Evolutionary conservation across 1,140 invertebrate genomes (phyloP).

Genomic region (Caenorhabditis remanei): DNA sequence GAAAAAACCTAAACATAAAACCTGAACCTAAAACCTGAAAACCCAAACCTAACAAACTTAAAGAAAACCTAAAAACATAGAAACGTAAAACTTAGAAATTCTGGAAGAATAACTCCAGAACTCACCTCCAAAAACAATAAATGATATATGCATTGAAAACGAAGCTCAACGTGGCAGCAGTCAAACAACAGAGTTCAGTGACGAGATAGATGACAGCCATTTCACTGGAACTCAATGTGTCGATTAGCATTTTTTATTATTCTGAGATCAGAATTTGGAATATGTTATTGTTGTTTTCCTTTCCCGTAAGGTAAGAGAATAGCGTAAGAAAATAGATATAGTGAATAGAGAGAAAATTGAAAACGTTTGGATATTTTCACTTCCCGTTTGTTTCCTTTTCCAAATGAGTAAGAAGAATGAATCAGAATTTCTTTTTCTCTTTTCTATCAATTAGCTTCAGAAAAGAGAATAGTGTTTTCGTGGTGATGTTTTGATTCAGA

Average conservation of each 20-base stretch:
- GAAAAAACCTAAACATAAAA: no score
- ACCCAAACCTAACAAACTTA: background rate
- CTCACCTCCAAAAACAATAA: slow-evolving; percentile 37
- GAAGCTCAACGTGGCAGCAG: slow-evolving; percentile 31
- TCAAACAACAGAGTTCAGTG: slow-evolving; percentile 29
- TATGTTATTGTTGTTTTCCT: no score
- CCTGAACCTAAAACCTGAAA: no score
- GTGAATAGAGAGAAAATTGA: no score
- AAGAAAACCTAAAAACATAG: background rate
- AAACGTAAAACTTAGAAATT: background rate
- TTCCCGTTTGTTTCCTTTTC: background rate
- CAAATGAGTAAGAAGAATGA: slow-evolving; percentile 13
- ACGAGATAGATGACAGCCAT: slow-evolving; percentile 40
- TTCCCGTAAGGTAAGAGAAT: no score
- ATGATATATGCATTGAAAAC: slow-evolving; percentile 47
- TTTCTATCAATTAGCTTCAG: no score
- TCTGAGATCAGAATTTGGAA: no score
- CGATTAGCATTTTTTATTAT: background rate
- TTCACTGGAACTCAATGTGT: slow-evolving; percentile 22
- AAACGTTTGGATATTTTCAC: no score
- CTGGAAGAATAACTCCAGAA: background rate
- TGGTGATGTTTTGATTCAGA: no score
- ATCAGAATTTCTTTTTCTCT: background rate
- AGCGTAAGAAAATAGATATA: no score
- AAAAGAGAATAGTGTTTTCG: background rate